Conservation (phyloP, 2,113 vertebrate species). For the Cephalopholis sonnerati region DNA sequence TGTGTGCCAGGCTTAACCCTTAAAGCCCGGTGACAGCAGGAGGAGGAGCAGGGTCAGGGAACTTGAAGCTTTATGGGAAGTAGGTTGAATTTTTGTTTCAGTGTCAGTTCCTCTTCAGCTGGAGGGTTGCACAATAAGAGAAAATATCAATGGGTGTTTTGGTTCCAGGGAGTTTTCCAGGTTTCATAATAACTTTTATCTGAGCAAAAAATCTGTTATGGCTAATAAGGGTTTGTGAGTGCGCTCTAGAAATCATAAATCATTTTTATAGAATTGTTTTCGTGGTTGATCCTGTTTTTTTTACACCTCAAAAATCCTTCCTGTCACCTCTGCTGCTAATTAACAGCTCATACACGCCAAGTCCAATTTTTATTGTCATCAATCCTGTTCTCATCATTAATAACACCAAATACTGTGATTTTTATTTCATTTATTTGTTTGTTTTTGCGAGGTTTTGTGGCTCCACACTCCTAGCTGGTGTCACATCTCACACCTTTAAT, state of each 20-base stretch:
- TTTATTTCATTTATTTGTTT: not conserved
- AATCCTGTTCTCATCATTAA: not conserved
- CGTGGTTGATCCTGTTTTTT: not conserved
- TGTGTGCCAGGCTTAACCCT: constrained; percentile 10
- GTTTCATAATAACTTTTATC: not conserved
- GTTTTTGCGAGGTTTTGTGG: no score
- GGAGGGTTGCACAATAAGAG: constrained; percentile 29
- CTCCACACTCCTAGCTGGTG: not conserved
- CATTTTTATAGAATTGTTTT: not conserved
- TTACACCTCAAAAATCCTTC: not conserved
- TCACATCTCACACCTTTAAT: not conserved
- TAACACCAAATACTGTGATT: not conserved
- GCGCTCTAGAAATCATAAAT: not conserved
- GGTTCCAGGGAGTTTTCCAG: not conserved
- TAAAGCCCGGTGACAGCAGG: not conserved
- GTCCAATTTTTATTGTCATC: not conserved
- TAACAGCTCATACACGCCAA: not conserved
- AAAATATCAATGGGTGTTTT: constrained; percentile 17
- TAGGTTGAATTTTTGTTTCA: not conserved
- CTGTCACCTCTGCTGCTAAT: not conserved
- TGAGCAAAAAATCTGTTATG: not conserved
- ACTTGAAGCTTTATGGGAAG: not conserved
- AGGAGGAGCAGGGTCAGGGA: constrained; percentile 11
- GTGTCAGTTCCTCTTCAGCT: constrained; percentile 40
- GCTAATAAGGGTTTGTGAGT: not conserved